Base-by-base conservation (phyloP, 2,797 vertebrate genomes). In the Enteromius unitaeniatus region DNA sequence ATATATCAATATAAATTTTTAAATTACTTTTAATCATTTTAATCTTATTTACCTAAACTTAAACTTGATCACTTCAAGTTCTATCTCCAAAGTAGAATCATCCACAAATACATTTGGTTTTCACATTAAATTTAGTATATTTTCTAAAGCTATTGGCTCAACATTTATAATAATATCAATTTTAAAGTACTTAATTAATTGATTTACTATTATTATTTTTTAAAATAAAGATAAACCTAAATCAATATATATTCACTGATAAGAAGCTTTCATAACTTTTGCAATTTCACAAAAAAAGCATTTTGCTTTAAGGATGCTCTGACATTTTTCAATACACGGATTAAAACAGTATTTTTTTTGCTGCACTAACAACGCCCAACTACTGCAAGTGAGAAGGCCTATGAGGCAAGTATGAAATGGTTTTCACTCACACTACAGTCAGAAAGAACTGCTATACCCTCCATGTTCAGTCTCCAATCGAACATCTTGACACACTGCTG, bases 401-500 rank as follows among this genome's bases (percentile, higher is more conserved):
- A 15, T 28, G 10, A 58, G 49, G 26, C 1, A 19, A 55, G 9
- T 78, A 47, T 47, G 42, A 49, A 40, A 78, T 28, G 5, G 10
- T n/a, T 19, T 19, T 51, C 19, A 79, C 37, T 77, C n/a, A 77
- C 26, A 4, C 15, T 40, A 37, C 13, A n/a, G 31, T 6, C 34
- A 58, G 19, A 55, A 5, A 37, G 14, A 60, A 60, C 31, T 17
- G 34, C 47, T 21, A 55, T 80, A 28, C 42, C 34, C n/a, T 28
- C 49, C 51, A 55, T 58, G 37, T 58, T 70, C 49, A 70, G 49
- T 58, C 37, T 47, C n/a, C 13, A 55, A 55, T 40, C 37, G 26
- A 86, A 82, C 4, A n/a, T 40, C 60, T 11, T 84, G 85, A 86
- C 81, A 82, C 58, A 67, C 7, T 14, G 51, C 65, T 34, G 19